phyloP scores from a whole-genome alignment of 2,797 vertebrate species.

The Lepilemur septentrionalis region DNA sequence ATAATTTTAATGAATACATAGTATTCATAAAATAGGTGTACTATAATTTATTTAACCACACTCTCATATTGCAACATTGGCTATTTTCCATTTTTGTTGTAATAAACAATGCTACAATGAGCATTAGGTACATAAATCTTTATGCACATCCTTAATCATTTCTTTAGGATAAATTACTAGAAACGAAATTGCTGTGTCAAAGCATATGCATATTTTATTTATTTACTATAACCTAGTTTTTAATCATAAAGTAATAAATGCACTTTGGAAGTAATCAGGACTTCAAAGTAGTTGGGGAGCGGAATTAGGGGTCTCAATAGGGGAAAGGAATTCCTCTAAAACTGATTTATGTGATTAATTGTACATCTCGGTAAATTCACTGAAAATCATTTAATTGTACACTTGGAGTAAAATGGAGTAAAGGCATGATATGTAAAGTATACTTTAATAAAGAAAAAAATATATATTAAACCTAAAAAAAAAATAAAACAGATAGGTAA shows the following conservation, averaged over 20 bases:
- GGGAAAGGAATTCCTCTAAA: too few relatives aligned
- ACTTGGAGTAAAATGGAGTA: too few relatives aligned
- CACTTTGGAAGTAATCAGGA: slow-evolving; percentile 28
- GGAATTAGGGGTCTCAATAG: too few relatives aligned
- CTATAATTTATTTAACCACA: slow-evolving; percentile 49
- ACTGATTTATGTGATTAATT: too few relatives aligned
- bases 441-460: too few relatives aligned
- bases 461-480: too few relatives aligned
- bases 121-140: slow-evolving; percentile 65
- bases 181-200: slow-evolving; percentile 67
- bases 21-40: slow-evolving; percentile 32
- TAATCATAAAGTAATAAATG: slow-evolving; percentile 61
- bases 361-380: too few relatives aligned
- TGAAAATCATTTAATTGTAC: too few relatives aligned
- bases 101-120: slow-evolving; percentile 66
- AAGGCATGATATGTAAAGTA: too few relatives aligned
- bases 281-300: not conserved
- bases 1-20: slow-evolving; percentile 32
- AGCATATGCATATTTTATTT: slow-evolving; percentile 65
- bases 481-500: not conserved
- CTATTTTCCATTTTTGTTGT: slow-evolving; percentile 66
- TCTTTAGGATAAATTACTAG: slow-evolving; percentile 69
- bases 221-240: slow-evolving; percentile 62
- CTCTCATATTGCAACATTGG: slow-evolving; percentile 23
- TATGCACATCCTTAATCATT: slow-evolving; percentile 69